Percentiles rank a stretch among this genome's conserved stretches.
Evolutionary conservation across 2,797 vertebrate genomes (phyloP).

Genomic region (Liasis olivaceus): DNA sequence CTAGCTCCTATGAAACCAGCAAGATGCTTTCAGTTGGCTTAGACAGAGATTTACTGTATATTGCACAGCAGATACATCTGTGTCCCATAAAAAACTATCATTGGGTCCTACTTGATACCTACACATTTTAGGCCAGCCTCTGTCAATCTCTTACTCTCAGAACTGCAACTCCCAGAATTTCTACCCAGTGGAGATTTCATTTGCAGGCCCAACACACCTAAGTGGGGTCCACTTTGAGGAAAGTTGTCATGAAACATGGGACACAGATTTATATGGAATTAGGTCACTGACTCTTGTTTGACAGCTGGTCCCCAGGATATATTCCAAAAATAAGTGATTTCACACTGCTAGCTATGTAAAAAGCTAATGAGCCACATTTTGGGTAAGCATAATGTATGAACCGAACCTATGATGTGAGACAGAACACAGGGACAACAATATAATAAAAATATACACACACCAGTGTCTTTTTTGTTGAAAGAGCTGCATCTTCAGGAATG

Average conservation of each 20-base stretch:
- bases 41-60: not conserved
- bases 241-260: not conserved
- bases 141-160: not conserved
- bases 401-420: not conserved
- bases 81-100: not conserved
- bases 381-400: not conserved
- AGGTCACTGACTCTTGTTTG: not conserved
- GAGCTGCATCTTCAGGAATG: not conserved
- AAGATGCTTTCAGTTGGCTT: not conserved
- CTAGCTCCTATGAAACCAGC: constrained; percentile 1
- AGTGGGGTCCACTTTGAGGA: not conserved
- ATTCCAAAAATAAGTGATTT: not conserved
- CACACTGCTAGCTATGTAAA: not conserved
- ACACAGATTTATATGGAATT: not conserved
- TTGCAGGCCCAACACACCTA: not conserved
- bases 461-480: not conserved
- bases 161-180: not conserved
- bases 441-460: not conserved
- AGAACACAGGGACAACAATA: not conserved
- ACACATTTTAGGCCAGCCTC: not conserved
- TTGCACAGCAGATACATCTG: accelerated
- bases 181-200: not conserved
- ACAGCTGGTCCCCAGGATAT: not conserved
- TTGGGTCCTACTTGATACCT: not conserved
- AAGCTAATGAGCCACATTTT: not conserved